Conservation (phyloP, 2,797 vertebrate species). For the Chloroceryle amazona region DNA sequence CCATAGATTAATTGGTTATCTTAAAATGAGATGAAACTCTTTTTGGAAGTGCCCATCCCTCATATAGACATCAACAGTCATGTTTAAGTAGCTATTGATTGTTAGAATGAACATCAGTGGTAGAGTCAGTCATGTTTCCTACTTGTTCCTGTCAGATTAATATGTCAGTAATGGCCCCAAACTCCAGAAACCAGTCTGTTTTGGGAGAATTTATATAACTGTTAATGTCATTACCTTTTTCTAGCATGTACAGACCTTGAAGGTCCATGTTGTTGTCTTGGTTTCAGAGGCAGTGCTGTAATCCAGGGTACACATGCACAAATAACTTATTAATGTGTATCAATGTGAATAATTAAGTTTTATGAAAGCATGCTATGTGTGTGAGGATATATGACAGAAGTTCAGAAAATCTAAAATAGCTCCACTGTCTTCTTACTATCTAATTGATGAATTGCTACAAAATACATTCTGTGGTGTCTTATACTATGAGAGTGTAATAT, state of each 20-base stretch:
- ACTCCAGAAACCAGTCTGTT: background rate
- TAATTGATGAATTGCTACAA: background rate
- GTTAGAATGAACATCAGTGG: background rate
- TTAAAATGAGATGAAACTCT: background rate
- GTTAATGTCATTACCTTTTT: background rate
- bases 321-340: background rate
- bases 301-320: background rate
- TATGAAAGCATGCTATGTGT: background rate
- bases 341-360: background rate
- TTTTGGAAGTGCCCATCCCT: background rate
- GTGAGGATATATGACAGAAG: background rate
- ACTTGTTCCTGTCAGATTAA: background rate
- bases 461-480: background rate
- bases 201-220: background rate
- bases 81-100: background rate
- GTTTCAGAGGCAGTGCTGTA: background rate
- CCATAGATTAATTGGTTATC: background rate
- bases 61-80: background rate
- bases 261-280: background rate
- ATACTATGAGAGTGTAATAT: background rate
- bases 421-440: background rate
- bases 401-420: background rate
- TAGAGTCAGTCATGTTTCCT: background rate
- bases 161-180: background rate
- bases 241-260: background rate